Evolutionary conservation across 2,113 vertebrate genomes (phyloP), one percentile per base, ranked within the genome.

Genomic region (Rhynchopsitta pachyrhyncha): DNA sequence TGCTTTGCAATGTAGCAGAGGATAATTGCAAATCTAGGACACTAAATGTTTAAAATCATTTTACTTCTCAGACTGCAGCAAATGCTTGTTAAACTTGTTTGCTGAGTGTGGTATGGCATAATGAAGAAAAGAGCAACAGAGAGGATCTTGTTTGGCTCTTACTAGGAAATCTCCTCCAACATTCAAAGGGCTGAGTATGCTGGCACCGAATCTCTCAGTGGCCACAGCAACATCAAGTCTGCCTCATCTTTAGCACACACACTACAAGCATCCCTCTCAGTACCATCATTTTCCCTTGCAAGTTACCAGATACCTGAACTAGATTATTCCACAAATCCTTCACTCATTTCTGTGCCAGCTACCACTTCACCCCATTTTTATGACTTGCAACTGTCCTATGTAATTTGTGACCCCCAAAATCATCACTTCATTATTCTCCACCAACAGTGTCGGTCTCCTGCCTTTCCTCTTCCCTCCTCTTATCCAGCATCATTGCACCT

Each of bases 21-120:
- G 59, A 90, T 87, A 93, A 94, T 37, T 93, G 74, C 85, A 95
- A 94, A 97, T 97, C 90, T 97, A 93, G 95, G 94, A 84, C 97
- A 97, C 83, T 92, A 89, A 82, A 90, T 82, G 78, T 91, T 95
- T 95, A 85, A 95, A 89, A 82, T 82, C 14, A 9, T 66, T 91
- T 82, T 64, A 47, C 25, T 77, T 78, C 66, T 88, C 73, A 60
- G 49, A 46, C 31, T 68, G 42, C 23, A 89, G 77, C 52, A 90
- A 90, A 66, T 3, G 5, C 14, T 60, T 44, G 70, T 94, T 81
- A 60, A 83, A 68, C 27, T 75, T 93, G 7, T 59, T 88, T 74
- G 68, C 20, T 88, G 82, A 77, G 28, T 23, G 18, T 80, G 42
- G 10, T 57, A 33, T 22, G 28, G 33, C 44, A 62, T 13, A 79